These are phyloP conservation scores for Tonatia bakeri DNA, from an alignment of 2,113 vertebrate species.

Conservation along the genomic window DNA sequence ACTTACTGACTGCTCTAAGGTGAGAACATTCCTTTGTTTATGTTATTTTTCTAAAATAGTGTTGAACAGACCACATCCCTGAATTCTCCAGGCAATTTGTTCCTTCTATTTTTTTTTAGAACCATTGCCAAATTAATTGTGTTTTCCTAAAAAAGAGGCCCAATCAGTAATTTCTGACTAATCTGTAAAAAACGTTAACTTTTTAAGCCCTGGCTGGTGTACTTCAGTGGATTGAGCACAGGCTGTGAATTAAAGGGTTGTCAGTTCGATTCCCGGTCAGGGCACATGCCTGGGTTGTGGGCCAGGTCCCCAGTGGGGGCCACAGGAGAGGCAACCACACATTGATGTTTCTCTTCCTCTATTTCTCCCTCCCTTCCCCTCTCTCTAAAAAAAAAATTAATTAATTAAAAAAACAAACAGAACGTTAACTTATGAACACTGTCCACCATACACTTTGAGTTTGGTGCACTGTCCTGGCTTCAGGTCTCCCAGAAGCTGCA, in stretches of 20 bases:
- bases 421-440: neutral
- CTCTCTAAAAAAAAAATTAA: no score
- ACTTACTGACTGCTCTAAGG: neutral
- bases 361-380: no score
- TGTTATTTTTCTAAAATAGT: neutral
- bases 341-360: no score
- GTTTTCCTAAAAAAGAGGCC: neutral
- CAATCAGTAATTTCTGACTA: neutral
- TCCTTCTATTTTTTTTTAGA: neutral
- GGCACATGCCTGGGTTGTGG: no score
- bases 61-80: neutral
- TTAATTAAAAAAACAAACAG: no score
- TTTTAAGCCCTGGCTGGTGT: no score
- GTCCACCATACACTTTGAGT: constrained; percentile 91
- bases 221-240: no score
- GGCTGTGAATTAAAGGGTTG: no score
- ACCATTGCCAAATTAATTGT: neutral
- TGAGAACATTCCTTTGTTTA: neutral
- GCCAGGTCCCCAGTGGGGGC: no score
- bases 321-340: no score
- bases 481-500: constrained; percentile 88
- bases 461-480: constrained; percentile 88
- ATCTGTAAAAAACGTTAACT: neutral
- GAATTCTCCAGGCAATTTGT: neutral
- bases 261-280: no score